Base-by-base conservation (phyloP, 2,797 vertebrate species). In the Coracias cyanogaster region DNA sequence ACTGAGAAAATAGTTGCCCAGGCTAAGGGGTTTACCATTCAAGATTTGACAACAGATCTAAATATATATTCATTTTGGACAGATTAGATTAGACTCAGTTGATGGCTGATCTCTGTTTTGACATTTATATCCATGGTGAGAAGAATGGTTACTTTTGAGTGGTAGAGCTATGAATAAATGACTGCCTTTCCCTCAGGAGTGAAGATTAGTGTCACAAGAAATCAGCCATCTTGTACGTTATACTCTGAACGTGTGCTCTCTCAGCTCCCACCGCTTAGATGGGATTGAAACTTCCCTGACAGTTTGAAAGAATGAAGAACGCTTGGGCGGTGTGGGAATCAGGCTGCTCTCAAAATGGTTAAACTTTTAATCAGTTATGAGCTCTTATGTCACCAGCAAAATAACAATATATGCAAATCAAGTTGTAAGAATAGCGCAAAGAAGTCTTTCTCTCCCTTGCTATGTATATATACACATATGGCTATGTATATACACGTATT, bases 141-240 rank as follows among this genome's bases (percentile, higher is more conserved):
- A 94, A 95, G 94, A 93, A 88, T 94, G 77, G 90, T 86, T 94
- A 89, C 86, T 95, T 95, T 90, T 94, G 93, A 95, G 78, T 57
- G 55, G 51, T 86, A 43, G 39, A 89, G 86, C 92, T 92, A 90
- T 77, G 90, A 96, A 93, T 94, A 92, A 95, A 92, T 95, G 92
- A 93, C 83, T 94, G 88, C 14, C 81, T 95, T 95, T 92, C 74
- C 71, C 71, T 86, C 67, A 93, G 90, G 91, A 96, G 81, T 51
- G 92, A 92, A 85, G 95, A 95, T 94, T 87, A 94, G 86, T 94
- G 96, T 95, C 91, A 94, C 69, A 93, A 93, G 86, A 95, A 90
- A 95, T 97, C 95, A 97, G 37, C 74, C 74, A 39, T 94, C 90
- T 89, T 82, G 74, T 90, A 90, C 81, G 93, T 95, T 93, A 93